phyloP scores from a whole-genome alignment of 2,888 invertebrate genomes.

The Hemicrepidius hirtus region DNA sequence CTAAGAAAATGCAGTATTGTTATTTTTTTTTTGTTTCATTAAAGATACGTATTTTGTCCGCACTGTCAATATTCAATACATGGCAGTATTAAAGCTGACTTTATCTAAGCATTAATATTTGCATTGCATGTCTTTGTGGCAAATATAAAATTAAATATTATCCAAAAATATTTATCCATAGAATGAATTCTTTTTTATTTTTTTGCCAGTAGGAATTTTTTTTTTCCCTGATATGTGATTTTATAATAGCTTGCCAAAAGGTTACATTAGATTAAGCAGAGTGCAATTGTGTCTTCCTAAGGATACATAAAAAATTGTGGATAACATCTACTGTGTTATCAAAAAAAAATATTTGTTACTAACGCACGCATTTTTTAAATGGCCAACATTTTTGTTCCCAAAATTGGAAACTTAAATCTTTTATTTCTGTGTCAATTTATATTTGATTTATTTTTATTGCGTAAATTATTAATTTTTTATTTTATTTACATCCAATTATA shows the following conservation, averaged over 20 bases:
- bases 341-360: too few relatives aligned
- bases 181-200: constrained; percentile 8
- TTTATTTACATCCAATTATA: too few relatives aligned
- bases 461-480: too few relatives aligned
- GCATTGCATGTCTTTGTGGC: constrained; percentile 36
- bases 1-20: constrained; percentile 43
- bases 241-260: constrained; percentile 7
- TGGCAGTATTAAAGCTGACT: not conserved
- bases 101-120: constrained; percentile 29
- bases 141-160: not conserved
- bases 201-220: not conserved
- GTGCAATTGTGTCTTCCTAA: constrained; percentile 31
- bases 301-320: not conserved
- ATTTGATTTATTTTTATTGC: too few relatives aligned
- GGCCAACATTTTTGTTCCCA: too few relatives aligned
- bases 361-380: too few relatives aligned
- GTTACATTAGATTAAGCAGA: constrained; percentile 13
- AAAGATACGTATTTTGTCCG: constrained; percentile 23
- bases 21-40: constrained; percentile 39
- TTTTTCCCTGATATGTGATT: too few relatives aligned
- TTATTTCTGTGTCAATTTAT: too few relatives aligned
- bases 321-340: too few relatives aligned
- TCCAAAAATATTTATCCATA: not conserved
- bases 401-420: too few relatives aligned
- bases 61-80: constrained; percentile 3